Evolutionary conservation across 1,140 invertebrate species (phyloP).

Genomic region (Drosophila chauvacae): DNA sequence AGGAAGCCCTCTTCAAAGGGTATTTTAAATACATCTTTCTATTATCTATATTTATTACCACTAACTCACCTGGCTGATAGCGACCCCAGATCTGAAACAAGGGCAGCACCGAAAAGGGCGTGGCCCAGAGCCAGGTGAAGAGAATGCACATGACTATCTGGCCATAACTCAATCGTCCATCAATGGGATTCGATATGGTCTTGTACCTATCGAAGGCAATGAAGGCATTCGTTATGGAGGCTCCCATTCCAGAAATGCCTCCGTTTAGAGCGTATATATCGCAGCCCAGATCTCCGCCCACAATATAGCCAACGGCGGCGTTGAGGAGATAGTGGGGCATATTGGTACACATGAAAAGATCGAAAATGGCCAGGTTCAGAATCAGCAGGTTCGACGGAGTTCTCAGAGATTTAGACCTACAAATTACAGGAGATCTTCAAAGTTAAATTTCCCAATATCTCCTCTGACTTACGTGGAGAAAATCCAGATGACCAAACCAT

Average conservation of each 20-base stretch:
- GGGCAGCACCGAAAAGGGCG: constrained; percentile 89
- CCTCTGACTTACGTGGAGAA: constrained; percentile 89
- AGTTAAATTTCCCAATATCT: not conserved
- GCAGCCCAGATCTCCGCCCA: constrained; percentile 89
- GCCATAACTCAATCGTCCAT: constrained; percentile 88
- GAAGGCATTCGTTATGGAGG: constrained; percentile 90
- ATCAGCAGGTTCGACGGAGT: constrained; percentile 93
- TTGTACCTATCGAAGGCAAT: constrained; percentile 91
- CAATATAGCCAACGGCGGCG: constrained; percentile 87
- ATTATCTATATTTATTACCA: not conserved
- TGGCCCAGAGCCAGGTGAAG: constrained; percentile 89
- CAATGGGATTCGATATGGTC: constrained; percentile 91
- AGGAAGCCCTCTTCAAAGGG: constrained; percentile 88
- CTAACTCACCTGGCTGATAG: constrained; percentile 88
- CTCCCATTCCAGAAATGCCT: constrained; percentile 89
- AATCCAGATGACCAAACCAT: constrained; percentile 92
- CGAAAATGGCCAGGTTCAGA: constrained; percentile 91
- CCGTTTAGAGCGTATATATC: constrained; percentile 89
- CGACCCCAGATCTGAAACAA: constrained; percentile 88
- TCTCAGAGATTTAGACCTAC: constrained; percentile 89
- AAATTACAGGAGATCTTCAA: not conserved
- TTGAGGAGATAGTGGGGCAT: constrained; percentile 90
- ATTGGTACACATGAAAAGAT: constrained; percentile 90
- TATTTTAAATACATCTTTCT: not conserved
- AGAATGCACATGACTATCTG: constrained; percentile 88